Conservation (phyloP, 2,888 invertebrate species). For the Platycheirus albimanus region DNA sequence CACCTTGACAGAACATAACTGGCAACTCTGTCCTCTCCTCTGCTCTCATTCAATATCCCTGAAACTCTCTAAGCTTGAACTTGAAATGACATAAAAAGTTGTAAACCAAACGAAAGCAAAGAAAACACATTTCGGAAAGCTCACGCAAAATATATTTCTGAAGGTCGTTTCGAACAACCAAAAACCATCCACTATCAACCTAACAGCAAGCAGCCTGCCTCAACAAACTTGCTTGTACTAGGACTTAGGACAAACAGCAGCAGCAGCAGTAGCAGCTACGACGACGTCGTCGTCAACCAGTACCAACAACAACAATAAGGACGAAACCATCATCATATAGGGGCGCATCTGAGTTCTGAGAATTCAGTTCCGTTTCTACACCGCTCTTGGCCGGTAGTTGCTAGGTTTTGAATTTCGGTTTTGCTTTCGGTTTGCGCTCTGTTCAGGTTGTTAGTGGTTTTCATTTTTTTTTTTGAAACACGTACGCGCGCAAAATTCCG, state of each 20-base stretch:
- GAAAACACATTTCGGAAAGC: constrained; percentile 41
- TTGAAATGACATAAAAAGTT: constrained; percentile 63
- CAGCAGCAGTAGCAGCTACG: constrained; percentile 14
- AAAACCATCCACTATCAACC: constrained; percentile 20
- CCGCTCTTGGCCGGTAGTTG: constrained; percentile 67
- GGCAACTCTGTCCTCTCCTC: constrained; percentile 8
- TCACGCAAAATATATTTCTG: constrained; percentile 63
- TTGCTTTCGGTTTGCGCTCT: constrained; percentile 14
- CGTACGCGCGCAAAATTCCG: constrained; percentile 47
- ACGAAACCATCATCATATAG: constrained; percentile 56
- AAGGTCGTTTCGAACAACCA: constrained; percentile 56
- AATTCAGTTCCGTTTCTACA: constrained; percentile 70
- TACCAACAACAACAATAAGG: constrained; percentile 36
- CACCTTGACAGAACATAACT: not conserved
- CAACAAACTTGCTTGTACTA: constrained; percentile 48
- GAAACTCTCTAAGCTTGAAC: constrained; percentile 46
- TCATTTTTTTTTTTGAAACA: too few species aligned
- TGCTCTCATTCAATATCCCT: constrained; percentile 21
- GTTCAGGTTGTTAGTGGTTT: constrained; percentile 37
- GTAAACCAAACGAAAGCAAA: constrained; percentile 42
- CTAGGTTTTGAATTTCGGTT: constrained; percentile 54
- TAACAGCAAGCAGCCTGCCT: constrained; percentile 52
- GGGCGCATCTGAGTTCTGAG: constrained; percentile 63
- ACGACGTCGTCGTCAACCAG: constrained; percentile 12
- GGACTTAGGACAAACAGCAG: constrained; percentile 13